Percentiles rank a stretch among this genome's conserved stretches.
phyloP scores from a whole-genome alignment of 2,888 invertebrate genomes.

The Monopis laevigella region DNA sequence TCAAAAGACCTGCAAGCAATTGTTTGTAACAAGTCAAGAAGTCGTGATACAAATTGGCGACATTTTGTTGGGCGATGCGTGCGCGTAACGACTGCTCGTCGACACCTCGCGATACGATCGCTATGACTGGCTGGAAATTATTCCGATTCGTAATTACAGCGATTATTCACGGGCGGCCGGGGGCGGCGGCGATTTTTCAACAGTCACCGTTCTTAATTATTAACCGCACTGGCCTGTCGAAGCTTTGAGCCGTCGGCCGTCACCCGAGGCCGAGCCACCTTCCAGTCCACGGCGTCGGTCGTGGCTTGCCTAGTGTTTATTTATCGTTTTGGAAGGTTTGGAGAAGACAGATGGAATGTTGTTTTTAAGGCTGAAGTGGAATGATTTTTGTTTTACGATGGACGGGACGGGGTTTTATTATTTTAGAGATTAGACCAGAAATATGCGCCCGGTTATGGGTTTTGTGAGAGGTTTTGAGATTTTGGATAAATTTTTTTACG shows the following conservation, averaged over 20 bases:
- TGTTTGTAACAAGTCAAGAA: too few relatives aligned
- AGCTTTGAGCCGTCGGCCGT: constrained; percentile 61
- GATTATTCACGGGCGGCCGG: constrained; percentile 68
- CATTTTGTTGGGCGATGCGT: constrained; percentile 6
- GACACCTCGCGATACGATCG: constrained; percentile 66
- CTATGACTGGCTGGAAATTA: constrained; percentile 68
- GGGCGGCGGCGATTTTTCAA: constrained; percentile 68
- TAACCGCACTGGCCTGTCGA: constrained; percentile 65
- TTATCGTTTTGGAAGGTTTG: constrained; percentile 63
- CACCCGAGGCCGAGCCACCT: constrained; percentile 46
- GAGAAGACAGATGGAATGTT: constrained; percentile 61
- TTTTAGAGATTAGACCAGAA: constrained; percentile 6
- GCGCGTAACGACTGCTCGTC: constrained; percentile 59
- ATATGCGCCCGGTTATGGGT: too few relatives aligned
- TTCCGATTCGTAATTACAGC: constrained; percentile 67
- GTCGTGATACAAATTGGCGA: constrained; percentile 2
- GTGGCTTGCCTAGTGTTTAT: constrained; percentile 58
- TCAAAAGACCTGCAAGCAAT: too few relatives aligned
- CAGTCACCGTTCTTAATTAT: constrained; percentile 69
- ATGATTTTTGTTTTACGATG: constrained; percentile 11
- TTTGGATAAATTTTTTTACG: too few relatives aligned
- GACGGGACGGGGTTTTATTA: constrained; percentile 10
- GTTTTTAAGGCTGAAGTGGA: constrained; percentile 31
- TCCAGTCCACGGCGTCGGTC: constrained; percentile 28
- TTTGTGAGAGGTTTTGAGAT: too few relatives aligned